These are phyloP conservation scores for Phyllopteryx taeniolatus DNA, from an alignment of 2,113 vertebrate genomes.

Conservation along the genomic window DNA sequence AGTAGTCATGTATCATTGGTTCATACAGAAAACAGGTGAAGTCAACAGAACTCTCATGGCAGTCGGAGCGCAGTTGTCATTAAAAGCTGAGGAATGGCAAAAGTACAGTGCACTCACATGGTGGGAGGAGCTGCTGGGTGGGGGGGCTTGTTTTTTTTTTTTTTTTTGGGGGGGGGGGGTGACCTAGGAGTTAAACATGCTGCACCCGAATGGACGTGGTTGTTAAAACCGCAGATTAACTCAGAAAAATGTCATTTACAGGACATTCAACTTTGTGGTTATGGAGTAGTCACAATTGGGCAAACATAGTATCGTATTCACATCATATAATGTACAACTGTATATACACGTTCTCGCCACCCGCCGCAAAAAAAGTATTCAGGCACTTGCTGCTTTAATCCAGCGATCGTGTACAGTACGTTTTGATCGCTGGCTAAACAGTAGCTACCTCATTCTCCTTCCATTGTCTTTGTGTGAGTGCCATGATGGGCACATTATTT, in stretches of 20 bases:
- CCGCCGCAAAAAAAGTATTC: conserved; percentile 61
- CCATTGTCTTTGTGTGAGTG: conserved; percentile 21
- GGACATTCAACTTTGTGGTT: conserved; percentile 71
- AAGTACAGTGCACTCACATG: conserved; percentile 59
- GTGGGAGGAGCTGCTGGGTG: conserved; percentile 23
- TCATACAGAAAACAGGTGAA: conserved; percentile 65
- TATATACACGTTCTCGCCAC: conserved; percentile 68
- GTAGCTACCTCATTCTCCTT: conserved; percentile 27
- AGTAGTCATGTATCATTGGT: conserved; percentile 68
- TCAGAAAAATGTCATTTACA: conserved; percentile 66
- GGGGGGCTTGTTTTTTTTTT: conserved; percentile 17
- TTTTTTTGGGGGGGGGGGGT: conserved; percentile 18
- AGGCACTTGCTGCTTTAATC: conserved; percentile 67
- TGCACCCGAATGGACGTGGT: conserved; percentile 22
- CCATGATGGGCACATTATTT: conserved; percentile 17
- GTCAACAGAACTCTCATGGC: conserved; percentile 29
- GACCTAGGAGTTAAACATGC: conserved; percentile 34
- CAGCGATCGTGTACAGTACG: conserved; percentile 22
- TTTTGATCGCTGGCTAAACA: conserved; percentile 32
- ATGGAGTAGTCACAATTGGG: conserved; percentile 60
- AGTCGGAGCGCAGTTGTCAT: conserved; percentile 33
- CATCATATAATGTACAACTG: conserved; percentile 77
- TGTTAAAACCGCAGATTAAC: conserved; percentile 45
- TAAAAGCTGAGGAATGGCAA: conserved; percentile 61
- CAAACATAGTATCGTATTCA: conserved; percentile 75